phyloP scores from a whole-genome alignment of 2,797 vertebrate genomes.

The Mus minutoides region DNA sequence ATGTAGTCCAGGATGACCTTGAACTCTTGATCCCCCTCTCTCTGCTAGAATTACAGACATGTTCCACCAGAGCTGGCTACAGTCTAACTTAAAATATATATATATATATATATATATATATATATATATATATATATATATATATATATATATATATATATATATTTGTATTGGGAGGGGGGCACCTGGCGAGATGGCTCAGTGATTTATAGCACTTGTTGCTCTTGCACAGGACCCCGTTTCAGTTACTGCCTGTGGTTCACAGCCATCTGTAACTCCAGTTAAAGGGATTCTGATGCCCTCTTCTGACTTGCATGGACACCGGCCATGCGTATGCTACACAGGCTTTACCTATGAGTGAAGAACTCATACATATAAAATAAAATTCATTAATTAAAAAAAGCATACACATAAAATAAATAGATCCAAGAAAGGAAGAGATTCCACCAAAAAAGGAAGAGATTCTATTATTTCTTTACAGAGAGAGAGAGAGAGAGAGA shows the following conservation, averaged over 20 bases:
- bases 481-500: background rate
- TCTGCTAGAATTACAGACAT: background rate
- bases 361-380: background rate
- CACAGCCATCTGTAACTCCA: background rate
- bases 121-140: no score
- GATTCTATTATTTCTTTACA: background rate
- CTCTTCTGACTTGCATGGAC: background rate
- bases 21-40: background rate
- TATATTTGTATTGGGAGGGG: background rate
- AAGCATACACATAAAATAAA: background rate
- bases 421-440: background rate
- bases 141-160: background rate
- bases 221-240: background rate
- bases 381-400: background rate
- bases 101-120: no score
- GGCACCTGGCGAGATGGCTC: background rate
- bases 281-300: background rate
- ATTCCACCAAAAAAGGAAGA: background rate
- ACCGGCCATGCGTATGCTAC: background rate
- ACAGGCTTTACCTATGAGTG: background rate
- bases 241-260: background rate
- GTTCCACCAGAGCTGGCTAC: background rate
- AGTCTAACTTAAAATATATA: conserved; percentile 46
- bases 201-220: background rate
- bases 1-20: background rate